Percentiles rank a stretch among this genome's conserved stretches.
phyloP scores from a whole-genome alignment of 2,888 invertebrate genomes.

The Caenorhabditis sp. region DNA sequence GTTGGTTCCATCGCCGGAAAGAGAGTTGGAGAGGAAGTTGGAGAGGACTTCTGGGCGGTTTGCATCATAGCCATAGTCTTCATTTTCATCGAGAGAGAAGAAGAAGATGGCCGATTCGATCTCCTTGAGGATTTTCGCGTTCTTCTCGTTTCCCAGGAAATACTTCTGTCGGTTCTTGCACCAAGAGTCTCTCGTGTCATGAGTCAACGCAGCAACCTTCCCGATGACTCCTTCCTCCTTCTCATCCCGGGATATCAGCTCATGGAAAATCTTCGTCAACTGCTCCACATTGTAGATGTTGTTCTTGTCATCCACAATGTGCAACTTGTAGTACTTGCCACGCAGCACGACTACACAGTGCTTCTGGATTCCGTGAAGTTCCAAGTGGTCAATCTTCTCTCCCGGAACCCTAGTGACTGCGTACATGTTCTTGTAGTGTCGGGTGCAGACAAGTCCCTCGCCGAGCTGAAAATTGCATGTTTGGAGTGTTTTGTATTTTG shows the following conservation, averaged over 20 bases:
- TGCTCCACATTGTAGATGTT: conserved; percentile 68
- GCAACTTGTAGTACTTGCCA: conserved; percentile 75
- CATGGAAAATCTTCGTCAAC: conserved; percentile 75
- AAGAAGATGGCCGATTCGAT: conserved; percentile 77
- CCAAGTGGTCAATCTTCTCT: conserved; percentile 70
- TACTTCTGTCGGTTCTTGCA: conserved; percentile 74
- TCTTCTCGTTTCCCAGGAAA: conserved; percentile 74
- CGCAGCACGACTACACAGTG: conserved; percentile 72
- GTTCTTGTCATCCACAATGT: conserved; percentile 72
- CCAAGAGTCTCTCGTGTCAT: conserved; percentile 76
- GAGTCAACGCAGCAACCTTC: conserved; percentile 75
- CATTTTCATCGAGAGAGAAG: conserved; percentile 72
- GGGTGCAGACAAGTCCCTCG: conserved; percentile 76
- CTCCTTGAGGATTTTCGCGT: conserved; percentile 70
- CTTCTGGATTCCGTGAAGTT: conserved; percentile 70
- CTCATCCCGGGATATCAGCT: conserved; percentile 71
- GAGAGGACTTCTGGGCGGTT: conserved; percentile 62
- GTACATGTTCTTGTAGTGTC: conserved; percentile 80
- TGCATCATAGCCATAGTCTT: conserved; percentile 72
- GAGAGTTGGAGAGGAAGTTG: conserved; percentile 66
- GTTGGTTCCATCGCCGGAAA: conserved; percentile 78
- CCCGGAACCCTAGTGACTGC: conserved; percentile 74
- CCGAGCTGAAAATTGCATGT: conserved; percentile 72
- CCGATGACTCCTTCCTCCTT: conserved; percentile 64
- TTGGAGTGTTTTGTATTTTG: neutral